Evolutionary conservation across 2,888 invertebrate species (phyloP).

Genomic region (Subacronicta megacephala): DNA sequence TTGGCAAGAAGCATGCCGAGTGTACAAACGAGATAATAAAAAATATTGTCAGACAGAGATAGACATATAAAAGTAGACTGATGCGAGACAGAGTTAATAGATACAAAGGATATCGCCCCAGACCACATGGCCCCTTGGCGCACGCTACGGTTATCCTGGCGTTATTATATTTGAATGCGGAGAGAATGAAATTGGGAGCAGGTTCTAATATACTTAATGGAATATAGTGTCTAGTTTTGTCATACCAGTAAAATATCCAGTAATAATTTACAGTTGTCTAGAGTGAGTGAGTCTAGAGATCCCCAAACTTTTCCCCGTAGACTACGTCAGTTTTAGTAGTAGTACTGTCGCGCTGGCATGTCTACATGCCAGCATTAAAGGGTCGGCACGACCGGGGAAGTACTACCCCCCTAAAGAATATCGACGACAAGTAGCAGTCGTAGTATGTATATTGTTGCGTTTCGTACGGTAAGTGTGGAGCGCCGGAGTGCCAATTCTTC

Average conservation of each 20-base stretch:
- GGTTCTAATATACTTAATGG: not conserved
- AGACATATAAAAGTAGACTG: not conserved
- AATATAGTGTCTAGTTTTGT: not conserved
- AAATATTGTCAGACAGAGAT: slow-evolving; percentile 42
- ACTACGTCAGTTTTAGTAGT: too few relatives aligned
- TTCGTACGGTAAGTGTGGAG: too few relatives aligned
- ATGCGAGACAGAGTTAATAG: slow-evolving; percentile 15
- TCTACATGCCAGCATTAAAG: too few relatives aligned
- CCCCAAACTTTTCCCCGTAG: too few relatives aligned
- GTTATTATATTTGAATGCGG: slow-evolving; percentile 9
- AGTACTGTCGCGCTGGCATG: too few relatives aligned
- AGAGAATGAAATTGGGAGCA: slow-evolving; percentile 1
- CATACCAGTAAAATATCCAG: not conserved
- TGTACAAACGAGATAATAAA: slow-evolving; percentile 42
- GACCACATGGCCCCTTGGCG: slow-evolving; percentile 6
- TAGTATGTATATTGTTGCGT: too few relatives aligned
- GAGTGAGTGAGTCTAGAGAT: too few relatives aligned
- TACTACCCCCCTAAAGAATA: too few relatives aligned
- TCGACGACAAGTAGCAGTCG: too few relatives aligned
- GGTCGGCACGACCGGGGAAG: too few relatives aligned
- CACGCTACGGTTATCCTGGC: slow-evolving; percentile 1
- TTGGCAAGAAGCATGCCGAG: slow-evolving; percentile 52
- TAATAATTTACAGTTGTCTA: not conserved
- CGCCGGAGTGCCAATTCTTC: too few relatives aligned
- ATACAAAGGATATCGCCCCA: not conserved